These are phyloP conservation scores for Operophtera brumata DNA, from an alignment of 2,888 invertebrate genomes.

Conservation along the genomic window DNA sequence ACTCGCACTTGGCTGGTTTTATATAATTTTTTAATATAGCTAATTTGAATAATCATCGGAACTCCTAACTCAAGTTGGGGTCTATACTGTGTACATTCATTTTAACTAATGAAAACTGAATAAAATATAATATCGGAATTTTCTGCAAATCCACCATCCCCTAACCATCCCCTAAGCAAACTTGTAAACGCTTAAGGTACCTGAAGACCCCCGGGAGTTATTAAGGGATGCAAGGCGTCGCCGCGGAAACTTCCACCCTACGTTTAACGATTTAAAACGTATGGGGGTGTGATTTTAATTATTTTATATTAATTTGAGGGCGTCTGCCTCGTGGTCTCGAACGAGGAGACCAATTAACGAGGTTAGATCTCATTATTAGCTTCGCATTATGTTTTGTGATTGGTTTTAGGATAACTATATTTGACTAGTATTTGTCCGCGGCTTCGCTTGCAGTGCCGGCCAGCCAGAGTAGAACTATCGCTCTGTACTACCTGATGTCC, in stretches of 20 bases:
- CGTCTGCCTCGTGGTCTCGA: slow-evolving; percentile 25
- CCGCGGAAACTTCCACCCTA: slow-evolving; percentile 44
- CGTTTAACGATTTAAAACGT: slow-evolving; percentile 44
- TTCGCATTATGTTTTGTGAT: background rate
- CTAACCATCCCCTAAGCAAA: slow-evolving; percentile 3
- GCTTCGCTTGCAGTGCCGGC: no score
- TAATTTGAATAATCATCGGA: no score
- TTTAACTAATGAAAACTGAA: background rate
- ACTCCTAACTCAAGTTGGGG: no score
- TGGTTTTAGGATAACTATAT: background rate
- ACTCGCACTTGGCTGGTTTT: no score
- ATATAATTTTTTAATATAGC: no score
- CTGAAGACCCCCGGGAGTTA: slow-evolving; percentile 24
- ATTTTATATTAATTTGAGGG: slow-evolving; percentile 38
- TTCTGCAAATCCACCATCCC: background rate
- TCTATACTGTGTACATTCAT: no score
- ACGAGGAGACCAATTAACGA: slow-evolving; percentile 13
- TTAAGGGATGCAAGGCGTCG: slow-evolving; percentile 43
- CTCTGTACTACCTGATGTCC: no score
- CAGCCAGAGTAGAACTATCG: no score
- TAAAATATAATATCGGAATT: background rate
- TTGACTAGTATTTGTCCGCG: no score
- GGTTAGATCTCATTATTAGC: slow-evolving; percentile 1
- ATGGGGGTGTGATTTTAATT: slow-evolving; percentile 48
- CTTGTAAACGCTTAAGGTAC: slow-evolving; percentile 33